A percentile compares a stretch with the other conserved stretches of the same genome.
phyloP scores from a whole-genome alignment of 2,888 invertebrate genomes.

The Phortica magna region DNA sequence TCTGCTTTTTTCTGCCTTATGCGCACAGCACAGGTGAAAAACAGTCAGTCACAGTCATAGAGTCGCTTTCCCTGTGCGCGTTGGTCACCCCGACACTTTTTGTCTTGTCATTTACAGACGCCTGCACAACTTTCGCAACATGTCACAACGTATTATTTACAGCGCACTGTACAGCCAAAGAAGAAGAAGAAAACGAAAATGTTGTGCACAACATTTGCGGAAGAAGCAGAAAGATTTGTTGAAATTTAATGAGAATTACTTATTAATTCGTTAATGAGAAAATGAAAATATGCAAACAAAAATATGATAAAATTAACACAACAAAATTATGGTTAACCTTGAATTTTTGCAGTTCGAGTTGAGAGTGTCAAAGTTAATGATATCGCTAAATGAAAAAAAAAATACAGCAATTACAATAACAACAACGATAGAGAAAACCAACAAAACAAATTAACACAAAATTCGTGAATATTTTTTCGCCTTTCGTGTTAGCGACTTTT shows the following conservation, averaged over 20 bases:
- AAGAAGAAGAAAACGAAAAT: no score
- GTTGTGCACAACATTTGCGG: no score
- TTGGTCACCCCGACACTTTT: no score
- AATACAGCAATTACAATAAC: background rate
- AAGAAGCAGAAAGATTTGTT: no score
- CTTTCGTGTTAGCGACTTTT: conserved; percentile 1
- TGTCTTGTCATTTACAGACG: no score
- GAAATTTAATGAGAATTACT: no score
- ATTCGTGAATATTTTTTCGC: background rate
- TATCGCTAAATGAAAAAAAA: conserved; percentile 3
- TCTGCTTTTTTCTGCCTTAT: background rate
- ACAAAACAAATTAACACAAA: conserved; percentile 7
- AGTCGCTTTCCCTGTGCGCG: background rate
- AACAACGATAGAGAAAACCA: background rate
- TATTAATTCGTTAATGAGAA: background rate
- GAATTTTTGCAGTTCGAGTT: conserved; percentile 13
- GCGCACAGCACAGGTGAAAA: conserved; percentile 13
- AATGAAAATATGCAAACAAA: background rate
- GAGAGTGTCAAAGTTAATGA: conserved; percentile 24
- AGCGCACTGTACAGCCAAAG: no score
- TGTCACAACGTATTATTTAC: no score
- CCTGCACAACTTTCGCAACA: no score
- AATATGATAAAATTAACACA: background rate
- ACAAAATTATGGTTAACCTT: conserved; percentile 16
- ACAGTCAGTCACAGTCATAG: background rate